These are phyloP conservation scores for Dicranocentrus wangi DNA, from an alignment of 2,888 invertebrate species.

Conservation along the genomic window DNA sequence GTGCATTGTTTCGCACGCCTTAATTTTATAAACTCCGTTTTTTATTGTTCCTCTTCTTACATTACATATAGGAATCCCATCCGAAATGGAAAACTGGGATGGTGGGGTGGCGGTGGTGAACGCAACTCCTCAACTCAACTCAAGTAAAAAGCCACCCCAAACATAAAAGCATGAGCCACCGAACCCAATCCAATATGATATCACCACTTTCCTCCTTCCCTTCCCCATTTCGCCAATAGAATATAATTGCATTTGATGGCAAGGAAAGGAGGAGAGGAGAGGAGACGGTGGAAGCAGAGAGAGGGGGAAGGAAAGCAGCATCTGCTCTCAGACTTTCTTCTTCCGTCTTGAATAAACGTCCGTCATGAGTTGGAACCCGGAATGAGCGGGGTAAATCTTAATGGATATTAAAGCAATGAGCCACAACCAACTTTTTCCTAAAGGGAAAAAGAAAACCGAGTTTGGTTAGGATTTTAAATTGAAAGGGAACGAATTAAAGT, in stretches of 20 bases:
- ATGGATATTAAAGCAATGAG: conserved; percentile 70
- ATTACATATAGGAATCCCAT: too few relatives aligned
- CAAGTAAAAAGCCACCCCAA: too few relatives aligned
- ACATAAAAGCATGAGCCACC: conserved; percentile 9
- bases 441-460: conserved; percentile 6
- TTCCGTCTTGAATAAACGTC: conserved; percentile 27
- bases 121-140: too few relatives aligned
- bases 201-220: conserved; percentile 46
- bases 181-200: conserved; percentile 35
- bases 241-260: conserved; percentile 53
- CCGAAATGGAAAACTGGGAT: too few relatives aligned
- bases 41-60: conserved; percentile 41
- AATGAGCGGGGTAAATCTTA: conserved; percentile 51
- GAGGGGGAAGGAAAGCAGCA: conserved; percentile 30
- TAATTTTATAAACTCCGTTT: conserved; percentile 32
- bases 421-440: conserved; percentile 54
- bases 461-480: conserved; percentile 29
- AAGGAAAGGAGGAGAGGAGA: conserved; percentile 25
- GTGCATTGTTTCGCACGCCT: conserved; percentile 50
- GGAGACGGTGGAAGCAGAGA: conserved; percentile 6
- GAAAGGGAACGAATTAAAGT: conserved; percentile 42
- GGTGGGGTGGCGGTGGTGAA: too few relatives aligned
- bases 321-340: conserved; percentile 63
- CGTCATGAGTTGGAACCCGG: conserved; percentile 15
- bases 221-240: conserved; percentile 25